A percentile compares a stretch with the other conserved stretches of the same genome.
Conservation (phyloP, 2,888 invertebrate genomes). For the Monochamus alternatus region DNA sequence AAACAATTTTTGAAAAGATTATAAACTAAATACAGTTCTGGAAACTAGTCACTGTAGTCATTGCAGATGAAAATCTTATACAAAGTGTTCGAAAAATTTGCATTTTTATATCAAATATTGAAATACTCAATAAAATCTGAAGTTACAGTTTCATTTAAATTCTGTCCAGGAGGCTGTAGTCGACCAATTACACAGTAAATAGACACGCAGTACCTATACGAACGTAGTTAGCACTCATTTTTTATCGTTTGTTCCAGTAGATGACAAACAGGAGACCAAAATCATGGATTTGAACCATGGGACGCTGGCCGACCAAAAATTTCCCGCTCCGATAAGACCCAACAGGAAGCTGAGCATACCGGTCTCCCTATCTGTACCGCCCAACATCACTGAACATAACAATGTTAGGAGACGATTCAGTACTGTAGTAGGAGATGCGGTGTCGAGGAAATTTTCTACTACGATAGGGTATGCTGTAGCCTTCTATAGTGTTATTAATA, state of each 20-base stretch:
- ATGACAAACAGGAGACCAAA: background rate
- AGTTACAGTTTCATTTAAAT: too few species aligned
- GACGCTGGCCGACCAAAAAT: conserved; percentile 10
- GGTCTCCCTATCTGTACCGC: conserved; percentile 66
- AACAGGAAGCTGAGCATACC: conserved; percentile 76
- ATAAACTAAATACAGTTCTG: too few species aligned
- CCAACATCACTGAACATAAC: conserved; percentile 59
- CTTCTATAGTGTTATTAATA: background rate
- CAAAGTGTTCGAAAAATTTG: too few species aligned
- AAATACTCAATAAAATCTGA: too few species aligned
- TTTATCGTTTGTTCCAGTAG: conserved; percentile 6
- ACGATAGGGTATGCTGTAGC: conserved; percentile 75
- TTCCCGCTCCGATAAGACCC: conserved; percentile 30
- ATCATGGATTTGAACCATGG: conserved; percentile 25
- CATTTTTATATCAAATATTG: too few species aligned
- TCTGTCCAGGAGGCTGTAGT: too few species aligned
- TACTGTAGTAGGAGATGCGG: conserved; percentile 80
- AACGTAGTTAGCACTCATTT: background rate
- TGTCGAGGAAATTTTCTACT: conserved; percentile 84
- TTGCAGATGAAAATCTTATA: too few species aligned
- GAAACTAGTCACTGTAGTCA: too few species aligned
- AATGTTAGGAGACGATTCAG: conserved; percentile 78
- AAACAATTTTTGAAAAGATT: too few species aligned
- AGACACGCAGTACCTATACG: too few species aligned
- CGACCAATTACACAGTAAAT: too few species aligned